Conservation (phyloP, 2,113 vertebrate genomes). For the Oncorhynchus keta region DNA sequence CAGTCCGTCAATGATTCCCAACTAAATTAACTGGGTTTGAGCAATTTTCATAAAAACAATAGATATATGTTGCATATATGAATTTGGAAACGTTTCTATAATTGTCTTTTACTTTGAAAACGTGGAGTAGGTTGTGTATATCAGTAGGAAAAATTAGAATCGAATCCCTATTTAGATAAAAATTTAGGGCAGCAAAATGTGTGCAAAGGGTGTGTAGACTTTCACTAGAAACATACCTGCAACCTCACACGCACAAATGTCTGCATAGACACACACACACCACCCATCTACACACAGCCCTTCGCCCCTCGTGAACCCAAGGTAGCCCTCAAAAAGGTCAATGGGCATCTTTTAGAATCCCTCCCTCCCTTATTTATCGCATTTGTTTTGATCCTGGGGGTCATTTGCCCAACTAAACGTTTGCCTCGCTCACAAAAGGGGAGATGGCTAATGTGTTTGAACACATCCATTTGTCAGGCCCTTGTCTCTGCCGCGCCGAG, state of each 20-base stretch:
- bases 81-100: too few relatives aligned
- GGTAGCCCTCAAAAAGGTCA: conserved; percentile 62
- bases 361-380: conserved; percentile 58
- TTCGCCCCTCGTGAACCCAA: conserved; percentile 58
- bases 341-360: conserved; percentile 23
- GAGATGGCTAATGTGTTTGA: conserved; percentile 78
- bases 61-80: too few relatives aligned
- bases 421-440: conserved; percentile 70
- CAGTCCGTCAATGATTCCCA: too few relatives aligned
- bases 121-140: too few relatives aligned
- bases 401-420: conserved; percentile 75
- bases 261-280: neutral
- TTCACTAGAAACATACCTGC: neutral
- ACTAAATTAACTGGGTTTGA: too few relatives aligned
- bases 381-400: conserved; percentile 75
- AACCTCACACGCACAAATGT: neutral
- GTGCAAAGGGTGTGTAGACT: too few relatives aligned
- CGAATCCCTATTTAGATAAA: too few relatives aligned
- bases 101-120: too few relatives aligned
- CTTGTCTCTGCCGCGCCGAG: conserved; percentile 50
- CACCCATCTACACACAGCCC: conserved; percentile 21
- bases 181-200: too few relatives aligned
- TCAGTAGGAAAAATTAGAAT: too few relatives aligned
- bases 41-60: too few relatives aligned
- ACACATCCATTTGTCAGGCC: conserved; percentile 70